Evolutionary conservation across 2,888 invertebrate genomes (phyloP).

Genomic region (Andrena camellia): DNA sequence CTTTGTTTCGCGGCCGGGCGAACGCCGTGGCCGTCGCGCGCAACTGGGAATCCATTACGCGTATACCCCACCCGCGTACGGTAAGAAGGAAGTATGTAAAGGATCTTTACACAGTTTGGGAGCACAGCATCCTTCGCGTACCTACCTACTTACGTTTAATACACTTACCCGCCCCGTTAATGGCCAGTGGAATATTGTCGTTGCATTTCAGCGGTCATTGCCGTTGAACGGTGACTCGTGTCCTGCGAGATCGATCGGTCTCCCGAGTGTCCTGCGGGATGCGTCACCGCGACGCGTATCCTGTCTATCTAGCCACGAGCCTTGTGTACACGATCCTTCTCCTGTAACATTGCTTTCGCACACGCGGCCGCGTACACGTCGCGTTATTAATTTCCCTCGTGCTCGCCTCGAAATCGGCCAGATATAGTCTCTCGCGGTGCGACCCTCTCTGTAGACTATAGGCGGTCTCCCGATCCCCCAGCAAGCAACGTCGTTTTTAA

Average conservation of each 20-base stretch:
- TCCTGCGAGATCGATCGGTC: conserved; percentile 69
- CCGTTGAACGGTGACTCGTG: conserved; percentile 59
- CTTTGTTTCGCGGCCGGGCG: conserved; percentile 11
- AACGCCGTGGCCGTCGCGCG: conserved; percentile 2
- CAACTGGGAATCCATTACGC: conserved; percentile 40
- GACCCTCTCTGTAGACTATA: no score
- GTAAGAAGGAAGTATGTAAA: not conserved
- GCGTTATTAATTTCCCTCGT: conserved; percentile 32
- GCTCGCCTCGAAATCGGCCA: not conserved
- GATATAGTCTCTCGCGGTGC: conserved; percentile 13
- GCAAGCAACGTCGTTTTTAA: conserved; percentile 6
- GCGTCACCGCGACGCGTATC: conserved; percentile 62
- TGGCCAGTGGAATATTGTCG: conserved; percentile 58
- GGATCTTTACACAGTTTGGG: conserved; percentile 24
- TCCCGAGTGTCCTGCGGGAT: conserved; percentile 65
- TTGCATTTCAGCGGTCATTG: conserved; percentile 62
- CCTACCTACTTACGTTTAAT: conserved; percentile 26
- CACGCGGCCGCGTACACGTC: not conserved
- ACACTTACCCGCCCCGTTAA: conserved; percentile 35
- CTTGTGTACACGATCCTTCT: conserved; percentile 34
- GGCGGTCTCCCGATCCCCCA: conserved; percentile 12
- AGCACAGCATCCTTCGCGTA: conserved; percentile 15
- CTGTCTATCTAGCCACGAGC: conserved; percentile 30
- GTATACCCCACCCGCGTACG: conserved; percentile 9
- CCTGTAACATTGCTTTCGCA: conserved; percentile 33